These are phyloP conservation scores for Agrypnia vestita DNA, from an alignment of 1,140 invertebrate genomes.

Conservation along the genomic window DNA sequence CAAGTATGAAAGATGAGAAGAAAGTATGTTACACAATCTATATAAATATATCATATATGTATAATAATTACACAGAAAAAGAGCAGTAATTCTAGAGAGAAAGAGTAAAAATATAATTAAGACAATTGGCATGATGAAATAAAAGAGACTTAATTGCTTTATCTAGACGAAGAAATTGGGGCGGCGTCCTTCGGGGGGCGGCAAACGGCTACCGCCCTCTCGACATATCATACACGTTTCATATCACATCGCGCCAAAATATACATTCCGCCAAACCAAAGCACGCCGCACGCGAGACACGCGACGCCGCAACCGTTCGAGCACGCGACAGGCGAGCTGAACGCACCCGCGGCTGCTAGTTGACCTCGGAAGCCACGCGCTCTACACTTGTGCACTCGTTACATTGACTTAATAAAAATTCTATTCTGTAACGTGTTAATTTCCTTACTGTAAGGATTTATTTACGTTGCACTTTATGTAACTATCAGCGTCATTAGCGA, in stretches of 20 bases:
- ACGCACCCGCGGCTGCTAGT: not conserved
- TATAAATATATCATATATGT: slow-evolving; percentile 24
- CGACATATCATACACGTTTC: not conserved
- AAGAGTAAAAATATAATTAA: slow-evolving; percentile 37
- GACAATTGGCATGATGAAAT: slow-evolving; percentile 42
- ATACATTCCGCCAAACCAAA: no score
- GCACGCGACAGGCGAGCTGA: no score
- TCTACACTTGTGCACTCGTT: no score
- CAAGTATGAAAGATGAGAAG: slow-evolving; percentile 38
- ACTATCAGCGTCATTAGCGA: no score
- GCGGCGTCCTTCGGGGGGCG: not conserved
- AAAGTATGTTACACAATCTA: slow-evolving; percentile 36
- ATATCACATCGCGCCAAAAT: not conserved
- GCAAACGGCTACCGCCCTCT: not conserved
- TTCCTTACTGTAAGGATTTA: no score
- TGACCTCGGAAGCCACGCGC: no score
- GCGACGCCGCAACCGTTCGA: no score
- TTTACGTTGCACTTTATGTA: no score
- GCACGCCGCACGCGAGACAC: not conserved
- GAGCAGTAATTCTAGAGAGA: not conserved
- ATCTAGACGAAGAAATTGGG: slow-evolving; percentile 6
- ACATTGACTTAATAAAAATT: no score
- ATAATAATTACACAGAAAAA: slow-evolving; percentile 31
- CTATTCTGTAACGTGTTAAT: no score
- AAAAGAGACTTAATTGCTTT: slow-evolving; percentile 29